These are phyloP conservation scores for Eristalis arbustorum DNA, from an alignment of 2,888 invertebrate genomes.

Conservation along the genomic window DNA sequence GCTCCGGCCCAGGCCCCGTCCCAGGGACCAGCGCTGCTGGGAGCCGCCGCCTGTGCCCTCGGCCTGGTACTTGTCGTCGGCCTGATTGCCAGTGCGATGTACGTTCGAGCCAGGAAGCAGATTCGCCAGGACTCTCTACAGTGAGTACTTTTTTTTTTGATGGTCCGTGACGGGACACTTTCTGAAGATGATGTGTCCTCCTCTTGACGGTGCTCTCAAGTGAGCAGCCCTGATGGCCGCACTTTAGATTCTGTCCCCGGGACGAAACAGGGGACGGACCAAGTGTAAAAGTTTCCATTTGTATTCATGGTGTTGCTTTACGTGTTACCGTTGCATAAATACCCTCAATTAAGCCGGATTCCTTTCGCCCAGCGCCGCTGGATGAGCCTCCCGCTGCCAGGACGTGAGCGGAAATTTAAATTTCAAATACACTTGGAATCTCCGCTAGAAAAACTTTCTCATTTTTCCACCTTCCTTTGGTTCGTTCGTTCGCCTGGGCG, in stretches of 20 bases:
- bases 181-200: conserved; percentile 32
- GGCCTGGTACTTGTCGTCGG: conserved; percentile 80
- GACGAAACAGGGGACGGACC: neutral
- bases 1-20: conserved; percentile 85
- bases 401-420: conserved; percentile 72
- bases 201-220: conserved; percentile 20
- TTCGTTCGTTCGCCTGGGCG: neutral
- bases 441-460: neutral
- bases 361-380: conserved; percentile 51
- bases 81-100: conserved; percentile 80
- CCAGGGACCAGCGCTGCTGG: conserved; percentile 86
- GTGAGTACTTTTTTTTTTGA: conserved; percentile 74
- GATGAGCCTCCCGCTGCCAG: conserved; percentile 36
- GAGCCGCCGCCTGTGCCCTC: conserved; percentile 91
- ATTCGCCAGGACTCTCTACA: conserved; percentile 79
- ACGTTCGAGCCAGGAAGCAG: conserved; percentile 79
- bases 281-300: conserved; percentile 37
- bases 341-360: conserved; percentile 69
- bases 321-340: conserved; percentile 69
- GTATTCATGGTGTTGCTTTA: conserved; percentile 62
- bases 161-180: conserved; percentile 46
- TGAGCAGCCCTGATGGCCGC: conserved; percentile 26
- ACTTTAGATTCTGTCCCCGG: neutral
- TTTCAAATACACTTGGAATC: conserved; percentile 71
- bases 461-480: no score